Conservation (phyloP, 2,888 invertebrate genomes). For the Amphipoea lucens region DNA sequence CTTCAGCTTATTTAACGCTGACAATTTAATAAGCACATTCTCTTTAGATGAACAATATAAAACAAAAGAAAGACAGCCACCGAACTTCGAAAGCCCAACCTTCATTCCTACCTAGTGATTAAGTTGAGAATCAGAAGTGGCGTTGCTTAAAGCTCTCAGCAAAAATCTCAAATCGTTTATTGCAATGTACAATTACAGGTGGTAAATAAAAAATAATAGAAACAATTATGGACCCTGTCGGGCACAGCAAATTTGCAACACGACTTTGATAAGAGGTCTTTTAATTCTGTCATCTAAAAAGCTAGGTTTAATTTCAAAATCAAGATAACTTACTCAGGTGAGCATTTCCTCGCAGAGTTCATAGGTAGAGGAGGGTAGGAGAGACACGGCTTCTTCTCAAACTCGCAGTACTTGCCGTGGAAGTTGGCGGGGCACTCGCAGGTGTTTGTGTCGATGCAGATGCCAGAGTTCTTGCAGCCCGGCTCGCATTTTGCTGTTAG, state of each 20-base stretch:
- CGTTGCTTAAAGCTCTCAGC: background rate
- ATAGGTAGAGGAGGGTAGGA: constrained; percentile 91
- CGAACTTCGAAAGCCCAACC: background rate
- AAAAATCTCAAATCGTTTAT: too few species aligned
- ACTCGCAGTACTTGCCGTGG: constrained; percentile 93
- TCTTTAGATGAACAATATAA: too few species aligned
- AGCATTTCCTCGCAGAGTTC: constrained; percentile 92
- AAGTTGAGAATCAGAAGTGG: background rate
- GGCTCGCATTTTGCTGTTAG: constrained; percentile 93
- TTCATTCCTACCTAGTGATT: background rate
- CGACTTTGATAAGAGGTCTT: background rate
- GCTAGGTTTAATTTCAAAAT: background rate
- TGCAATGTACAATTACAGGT: too few species aligned
- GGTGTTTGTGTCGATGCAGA: constrained; percentile 93
- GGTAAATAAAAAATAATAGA: too few species aligned
- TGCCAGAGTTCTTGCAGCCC: constrained; percentile 94
- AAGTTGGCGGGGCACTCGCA: constrained; percentile 94
- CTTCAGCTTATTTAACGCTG: too few species aligned
- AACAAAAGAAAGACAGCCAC: too few species aligned
- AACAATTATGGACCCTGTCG: too few species aligned
- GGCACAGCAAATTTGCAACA: background rate
- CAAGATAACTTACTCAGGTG: constrained; percentile 88
- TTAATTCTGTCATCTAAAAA: background rate
- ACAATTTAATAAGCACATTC: too few species aligned
- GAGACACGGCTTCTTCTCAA: constrained; percentile 93